Percentiles rank a stretch among this genome's conserved stretches.
Evolutionary conservation across 2,888 invertebrate species (phyloP).

Genomic region (Gymnosoma rotundatum): DNA sequence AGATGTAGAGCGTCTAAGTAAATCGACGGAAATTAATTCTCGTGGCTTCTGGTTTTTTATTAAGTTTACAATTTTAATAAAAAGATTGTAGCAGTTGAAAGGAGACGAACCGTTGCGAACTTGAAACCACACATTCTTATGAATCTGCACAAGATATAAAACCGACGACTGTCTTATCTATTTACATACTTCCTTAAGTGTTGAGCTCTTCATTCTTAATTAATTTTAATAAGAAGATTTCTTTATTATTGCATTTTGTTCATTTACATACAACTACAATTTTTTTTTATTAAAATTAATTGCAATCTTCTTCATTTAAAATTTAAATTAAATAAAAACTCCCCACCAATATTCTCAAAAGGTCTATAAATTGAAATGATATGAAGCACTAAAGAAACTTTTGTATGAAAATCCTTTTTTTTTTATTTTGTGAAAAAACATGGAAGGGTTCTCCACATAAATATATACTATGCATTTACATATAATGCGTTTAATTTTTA

Average conservation of each 20-base stretch:
- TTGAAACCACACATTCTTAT: no score
- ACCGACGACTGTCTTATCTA: no score
- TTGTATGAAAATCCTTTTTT: background rate
- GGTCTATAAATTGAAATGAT: background rate
- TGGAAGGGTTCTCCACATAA: slow-evolving; percentile 39
- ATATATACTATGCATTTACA: background rate
- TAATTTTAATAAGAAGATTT: background rate
- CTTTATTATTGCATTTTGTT: background rate
- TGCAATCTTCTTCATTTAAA: slow-evolving; percentile 1
- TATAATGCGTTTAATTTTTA: slow-evolving; percentile 27
- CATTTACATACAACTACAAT: background rate
- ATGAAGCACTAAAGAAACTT: background rate
- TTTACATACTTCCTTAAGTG: no score
- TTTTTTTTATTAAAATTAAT: background rate
- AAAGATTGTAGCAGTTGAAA: no score
- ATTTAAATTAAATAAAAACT: background rate
- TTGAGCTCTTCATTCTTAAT: background rate
- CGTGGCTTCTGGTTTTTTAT: no score
- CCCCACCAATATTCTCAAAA: background rate
- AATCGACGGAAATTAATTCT: no score
- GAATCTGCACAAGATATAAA: no score
- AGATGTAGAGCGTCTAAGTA: no score
- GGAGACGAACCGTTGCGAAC: no score
- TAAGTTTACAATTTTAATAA: no score
- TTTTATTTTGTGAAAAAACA: slow-evolving; percentile 31